phyloP scores from a whole-genome alignment of 30 jellyfish, hydroid and myxozoan genomes.

The Hydra vulgaris region DNA sequence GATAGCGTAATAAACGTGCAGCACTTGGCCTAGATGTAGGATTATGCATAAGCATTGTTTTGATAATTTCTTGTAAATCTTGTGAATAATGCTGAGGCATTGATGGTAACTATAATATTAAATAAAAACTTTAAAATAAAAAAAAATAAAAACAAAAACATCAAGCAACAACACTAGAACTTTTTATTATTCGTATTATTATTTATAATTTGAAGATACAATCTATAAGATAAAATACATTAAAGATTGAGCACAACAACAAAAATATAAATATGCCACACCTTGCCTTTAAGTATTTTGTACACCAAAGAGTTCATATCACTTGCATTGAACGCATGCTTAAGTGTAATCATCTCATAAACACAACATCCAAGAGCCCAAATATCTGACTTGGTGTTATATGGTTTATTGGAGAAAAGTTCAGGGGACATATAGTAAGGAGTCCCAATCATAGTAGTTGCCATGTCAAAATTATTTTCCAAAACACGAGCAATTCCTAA shows the following conservation, averaged over 20 bases:
- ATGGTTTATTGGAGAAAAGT: conserved; percentile 90
- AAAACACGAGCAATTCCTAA: conserved; percentile 93
- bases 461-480: conserved; percentile 90
- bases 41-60: conserved; percentile 57
- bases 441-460: conserved; percentile 95
- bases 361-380: conserved; percentile 99
- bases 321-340: conserved; percentile 93
- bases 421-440: conserved; percentile 99
- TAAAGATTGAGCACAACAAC: too few relatives aligned
- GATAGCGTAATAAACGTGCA: conserved; percentile 70
- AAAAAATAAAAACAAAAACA: background rate
- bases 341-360: conserved; percentile 82
- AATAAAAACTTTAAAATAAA: background rate
- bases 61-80: conserved; percentile 58
- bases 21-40: conserved; percentile 93
- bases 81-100: conserved; percentile 87
- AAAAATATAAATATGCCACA: background rate
- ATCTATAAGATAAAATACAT: too few relatives aligned
- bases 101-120: conserved; percentile 56
- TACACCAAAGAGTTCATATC: conserved; percentile 91
- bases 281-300: conserved; percentile 88
- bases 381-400: conserved; percentile 86
- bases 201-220: too few relatives aligned
- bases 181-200: too few relatives aligned
- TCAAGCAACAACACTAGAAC: too few relatives aligned